Evolutionary conservation across 2,113 vertebrate genomes (phyloP).

Genomic region (Leiothrix lutea): DNA sequence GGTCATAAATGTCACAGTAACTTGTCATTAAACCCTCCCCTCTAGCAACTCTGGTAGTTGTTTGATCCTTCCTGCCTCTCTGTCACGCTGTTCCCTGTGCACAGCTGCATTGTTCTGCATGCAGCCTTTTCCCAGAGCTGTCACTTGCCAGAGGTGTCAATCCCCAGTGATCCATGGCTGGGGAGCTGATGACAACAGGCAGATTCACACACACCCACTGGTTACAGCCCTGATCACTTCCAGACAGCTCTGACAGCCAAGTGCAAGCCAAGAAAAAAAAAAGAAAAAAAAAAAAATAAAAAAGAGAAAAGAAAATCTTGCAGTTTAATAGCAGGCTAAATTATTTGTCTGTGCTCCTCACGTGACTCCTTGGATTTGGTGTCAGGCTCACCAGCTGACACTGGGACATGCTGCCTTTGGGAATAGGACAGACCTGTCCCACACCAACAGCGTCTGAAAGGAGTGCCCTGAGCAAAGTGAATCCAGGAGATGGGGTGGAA

Average conservation of each 20-base stretch:
- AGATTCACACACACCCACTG: background rate
- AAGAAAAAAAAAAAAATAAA: background rate
- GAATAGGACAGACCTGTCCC: background rate
- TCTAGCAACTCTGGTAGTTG: background rate
- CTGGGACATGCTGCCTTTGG: background rate
- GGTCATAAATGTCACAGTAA: conserved; percentile 41
- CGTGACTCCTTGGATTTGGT: background rate
- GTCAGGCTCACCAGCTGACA: background rate
- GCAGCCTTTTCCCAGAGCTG: background rate
- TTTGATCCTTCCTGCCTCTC: background rate
- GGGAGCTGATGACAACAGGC: background rate
- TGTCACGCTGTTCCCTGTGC: background rate
- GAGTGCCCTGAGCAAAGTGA: background rate
- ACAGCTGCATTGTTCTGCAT: background rate
- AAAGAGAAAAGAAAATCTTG: background rate
- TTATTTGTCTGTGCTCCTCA: background rate
- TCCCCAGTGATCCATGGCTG: accelerated
- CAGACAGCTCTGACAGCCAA: background rate
- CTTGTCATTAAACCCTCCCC: conserved; percentile 52
- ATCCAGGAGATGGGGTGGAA: background rate
- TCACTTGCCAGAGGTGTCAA: background rate
- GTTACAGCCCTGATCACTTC: background rate
- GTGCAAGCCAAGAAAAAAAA: background rate
- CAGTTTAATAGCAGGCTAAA: background rate
- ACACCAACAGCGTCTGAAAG: background rate